Percentiles rank a stretch among this genome's conserved stretches.
Conservation (phyloP, 1,140 invertebrate species). For the Cryptotermes secundus region DNA sequence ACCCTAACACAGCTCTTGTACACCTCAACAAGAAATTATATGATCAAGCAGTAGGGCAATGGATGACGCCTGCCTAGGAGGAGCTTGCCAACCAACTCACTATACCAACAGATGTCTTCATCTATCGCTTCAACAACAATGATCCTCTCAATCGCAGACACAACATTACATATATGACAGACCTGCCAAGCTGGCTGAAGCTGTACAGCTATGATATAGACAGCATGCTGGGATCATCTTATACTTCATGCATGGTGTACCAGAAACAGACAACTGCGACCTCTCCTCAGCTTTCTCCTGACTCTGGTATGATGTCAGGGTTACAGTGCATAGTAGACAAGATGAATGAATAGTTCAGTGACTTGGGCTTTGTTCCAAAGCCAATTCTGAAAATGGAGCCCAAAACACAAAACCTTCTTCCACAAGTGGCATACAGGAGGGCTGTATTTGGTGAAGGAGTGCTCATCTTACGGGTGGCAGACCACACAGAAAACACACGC, state of each 20-base stretch:
- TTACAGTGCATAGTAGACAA: constrained; percentile 83
- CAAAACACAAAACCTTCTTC: constrained; percentile 74
- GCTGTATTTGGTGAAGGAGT: constrained; percentile 89
- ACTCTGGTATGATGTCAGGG: constrained; percentile 85
- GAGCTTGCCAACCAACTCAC: constrained; percentile 76
- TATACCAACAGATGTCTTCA: constrained; percentile 84
- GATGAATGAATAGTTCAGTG: constrained; percentile 76
- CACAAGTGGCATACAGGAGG: constrained; percentile 75
- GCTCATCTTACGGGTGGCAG: constrained; percentile 73
- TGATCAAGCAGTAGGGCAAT: constrained; percentile 89
- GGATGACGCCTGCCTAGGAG: constrained; percentile 92
- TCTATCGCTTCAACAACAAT: constrained; percentile 89
- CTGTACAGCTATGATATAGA: constrained; percentile 85
- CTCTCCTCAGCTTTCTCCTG: constrained; percentile 74
- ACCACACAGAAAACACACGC: too few species aligned
- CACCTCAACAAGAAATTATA: constrained; percentile 84
- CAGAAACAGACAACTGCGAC: constrained; percentile 72
- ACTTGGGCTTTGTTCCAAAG: constrained; percentile 79
- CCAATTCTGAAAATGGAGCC: constrained; percentile 78
- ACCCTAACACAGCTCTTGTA: constrained; percentile 80
- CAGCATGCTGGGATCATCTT: constrained; percentile 80
- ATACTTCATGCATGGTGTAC: constrained; percentile 73
- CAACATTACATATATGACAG: constrained; percentile 76
- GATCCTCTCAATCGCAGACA: constrained; percentile 81
- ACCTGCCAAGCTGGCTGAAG: constrained; percentile 79